Conservation (phyloP, 2,888 invertebrate species). For the Dolomedes plantarius region DNA sequence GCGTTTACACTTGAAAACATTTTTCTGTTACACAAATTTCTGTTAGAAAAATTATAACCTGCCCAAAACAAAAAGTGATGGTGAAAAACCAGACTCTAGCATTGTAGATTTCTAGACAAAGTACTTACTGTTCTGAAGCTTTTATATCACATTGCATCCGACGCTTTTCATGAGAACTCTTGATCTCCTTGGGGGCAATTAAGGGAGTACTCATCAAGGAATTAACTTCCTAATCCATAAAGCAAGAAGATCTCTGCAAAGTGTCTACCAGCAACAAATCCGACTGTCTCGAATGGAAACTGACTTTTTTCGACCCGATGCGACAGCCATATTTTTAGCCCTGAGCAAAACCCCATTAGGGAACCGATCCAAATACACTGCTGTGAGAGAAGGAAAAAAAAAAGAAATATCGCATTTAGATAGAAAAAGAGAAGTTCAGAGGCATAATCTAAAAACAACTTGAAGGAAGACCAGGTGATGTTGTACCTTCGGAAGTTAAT, state of each 20-base stretch:
- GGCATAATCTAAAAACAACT: constrained; percentile 69
- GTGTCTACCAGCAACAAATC: constrained; percentile 6
- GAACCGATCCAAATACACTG: constrained; percentile 60
- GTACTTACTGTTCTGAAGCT: not conserved
- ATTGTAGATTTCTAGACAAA: no score
- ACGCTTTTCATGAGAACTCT: not conserved
- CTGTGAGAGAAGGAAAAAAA: constrained; percentile 30
- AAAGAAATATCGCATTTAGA: constrained; percentile 4
- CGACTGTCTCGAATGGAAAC: constrained; percentile 8
- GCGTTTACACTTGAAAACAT: no score
- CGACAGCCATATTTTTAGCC: constrained; percentile 63
- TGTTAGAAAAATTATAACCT: no score
- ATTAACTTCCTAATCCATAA: constrained; percentile 10
- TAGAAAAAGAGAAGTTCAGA: constrained; percentile 3
- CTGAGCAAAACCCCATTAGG: constrained; percentile 41
- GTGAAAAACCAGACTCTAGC: no score
- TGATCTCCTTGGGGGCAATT: not conserved
- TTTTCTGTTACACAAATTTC: no score
- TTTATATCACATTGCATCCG: not conserved
- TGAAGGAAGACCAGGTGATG: constrained; percentile 58
- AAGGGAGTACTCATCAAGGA: not conserved
- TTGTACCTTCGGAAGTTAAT: constrained; percentile 60
- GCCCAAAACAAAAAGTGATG: no score
- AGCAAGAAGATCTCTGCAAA: not conserved
- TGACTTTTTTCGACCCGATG: constrained; percentile 25